Base-by-base conservation (phyloP, 1,140 invertebrate genomes). In the Neodiprion lecontei region DNA sequence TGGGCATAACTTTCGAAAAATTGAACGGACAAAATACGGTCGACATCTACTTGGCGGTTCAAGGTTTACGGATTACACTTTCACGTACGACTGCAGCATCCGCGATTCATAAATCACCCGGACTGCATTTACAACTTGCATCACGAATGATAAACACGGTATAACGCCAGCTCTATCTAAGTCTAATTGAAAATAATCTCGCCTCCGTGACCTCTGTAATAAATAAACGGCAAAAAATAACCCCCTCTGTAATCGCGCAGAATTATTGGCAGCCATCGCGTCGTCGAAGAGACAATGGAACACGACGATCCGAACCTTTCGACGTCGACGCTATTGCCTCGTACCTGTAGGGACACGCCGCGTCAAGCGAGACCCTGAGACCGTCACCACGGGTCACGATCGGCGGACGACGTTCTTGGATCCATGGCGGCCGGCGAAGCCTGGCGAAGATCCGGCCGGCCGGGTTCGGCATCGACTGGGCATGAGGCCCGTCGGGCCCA, bases 351-450 rank as follows among this genome's bases (percentile, higher is more conserved):
- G 53, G 7, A 61, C 28, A 40, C 28, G 28, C 28, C 28, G 28
- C 28, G 28, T 40, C 28, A 40, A 61, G 53, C 53, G n/a, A 61
- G 11, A 61, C 53, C 53, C 53, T 61, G 53, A 61, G 53, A 61
- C 53, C 53, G 53, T 61, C 53, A 61, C n/a, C 53, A 17, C 9
- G 53, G 53, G 53, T 61, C 53, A 61, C 53, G 53, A 61, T 61
- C 53, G 53, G 53, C 53, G 53, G n/a, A 17, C 53, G 53, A 61
- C 53, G 11, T 5, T 14, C 53, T 61, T 17, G n/a, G n/a, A 17
- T 61, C 53, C n/a, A 17, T 12, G 53, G 53, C n/a, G n/a, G 11
- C n/a, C 53, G 9, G 53, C n/a, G 9, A 9, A 61, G 53, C 53
- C 53, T 61, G 53, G 53, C n/a, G n/a, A 61, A 9, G 53, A 61